phyloP scores from a whole-genome alignment of 2,888 invertebrate species.

The Anthoptus insignis region DNA sequence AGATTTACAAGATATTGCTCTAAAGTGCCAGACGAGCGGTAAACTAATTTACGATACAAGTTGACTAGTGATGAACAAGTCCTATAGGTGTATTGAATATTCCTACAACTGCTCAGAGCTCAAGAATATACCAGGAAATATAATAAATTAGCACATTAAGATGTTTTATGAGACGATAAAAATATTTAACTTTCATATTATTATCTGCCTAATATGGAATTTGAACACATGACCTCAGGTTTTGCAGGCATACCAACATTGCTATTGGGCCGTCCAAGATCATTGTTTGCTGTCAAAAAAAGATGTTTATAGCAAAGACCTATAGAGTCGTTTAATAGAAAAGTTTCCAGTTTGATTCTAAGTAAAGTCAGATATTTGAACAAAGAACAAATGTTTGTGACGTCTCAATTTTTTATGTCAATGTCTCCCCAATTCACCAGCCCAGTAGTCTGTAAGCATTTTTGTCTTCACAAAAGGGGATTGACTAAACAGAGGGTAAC shows the following conservation, averaged over 20 bases:
- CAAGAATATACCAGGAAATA: not conserved
- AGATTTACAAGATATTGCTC: slow-evolving; percentile 30
- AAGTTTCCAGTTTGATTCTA: not conserved
- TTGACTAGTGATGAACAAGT: slow-evolving; percentile 28
- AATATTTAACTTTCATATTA: no score
- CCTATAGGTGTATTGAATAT: slow-evolving; percentile 26
- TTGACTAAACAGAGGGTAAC: slow-evolving; percentile 2
- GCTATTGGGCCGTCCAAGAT: no score
- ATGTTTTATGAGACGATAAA: no score
- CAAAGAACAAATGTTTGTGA: not conserved
- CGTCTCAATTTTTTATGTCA: not conserved
- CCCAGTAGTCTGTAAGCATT: not conserved
- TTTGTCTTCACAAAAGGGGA: not conserved
- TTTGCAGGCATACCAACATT: no score
- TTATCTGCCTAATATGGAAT: no score
- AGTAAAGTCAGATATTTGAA: not conserved
- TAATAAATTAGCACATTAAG: no score
- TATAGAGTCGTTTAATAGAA: no score
- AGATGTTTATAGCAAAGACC: no score
- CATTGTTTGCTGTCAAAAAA: no score
- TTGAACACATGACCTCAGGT: no score
- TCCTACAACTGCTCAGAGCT: slow-evolving; percentile 10
- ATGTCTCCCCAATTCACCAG: not conserved
- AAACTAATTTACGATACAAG: slow-evolving; percentile 33
- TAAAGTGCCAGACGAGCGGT: slow-evolving; percentile 28